Base-by-base conservation (phyloP, 2,888 invertebrate genomes). In the Chelonus formosanus region DNA sequence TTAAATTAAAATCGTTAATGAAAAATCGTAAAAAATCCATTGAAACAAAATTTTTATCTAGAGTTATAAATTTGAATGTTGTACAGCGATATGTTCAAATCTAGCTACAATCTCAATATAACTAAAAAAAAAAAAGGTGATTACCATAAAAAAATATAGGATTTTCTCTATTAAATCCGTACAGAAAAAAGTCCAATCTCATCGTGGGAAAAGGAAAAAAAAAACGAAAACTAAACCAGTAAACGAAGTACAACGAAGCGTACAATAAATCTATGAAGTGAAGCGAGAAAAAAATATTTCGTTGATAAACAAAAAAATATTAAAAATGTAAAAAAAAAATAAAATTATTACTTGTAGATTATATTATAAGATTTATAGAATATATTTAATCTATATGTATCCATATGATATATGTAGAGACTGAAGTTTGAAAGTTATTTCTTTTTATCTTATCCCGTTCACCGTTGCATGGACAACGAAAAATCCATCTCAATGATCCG, bases 241-340 rank as follows among this genome's bases (percentile, higher is more conserved):
- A 43, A 61, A 61, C 59, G 64, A 56, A 57, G 63, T 70, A 32
- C 56, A 62, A 65, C 67, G 40, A 65, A 55, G 48, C 10, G 68
- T 68, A 63, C 60, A 67, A 61, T 67, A 63, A 64, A 58, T 34
- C 60, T 56, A 65, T 58, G 35, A 58, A 71, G 67, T 57, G 6
- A 63, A 40, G 35, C 48, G 45, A 64, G 57, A 67, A 67, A 45
- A 40, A 52, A 53, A 70, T 69, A 64, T 56, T 65, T 48, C 61
- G 65, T 36, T 67, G 61, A 31, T 43, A 66, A 45, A 63, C n/a
- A 53, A 62, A 44, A 53, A 57, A 47, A 40, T 52, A 55, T 59
- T 56, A 40, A 58, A 63, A 50, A 66, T 52, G 54, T 50, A 44
- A 58, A 56, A 48, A 53, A 63, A 53, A 55, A 40, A 59, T 53